Conservation (phyloP, 2,888 invertebrate genomes). For the Cephus runcator region DNA sequence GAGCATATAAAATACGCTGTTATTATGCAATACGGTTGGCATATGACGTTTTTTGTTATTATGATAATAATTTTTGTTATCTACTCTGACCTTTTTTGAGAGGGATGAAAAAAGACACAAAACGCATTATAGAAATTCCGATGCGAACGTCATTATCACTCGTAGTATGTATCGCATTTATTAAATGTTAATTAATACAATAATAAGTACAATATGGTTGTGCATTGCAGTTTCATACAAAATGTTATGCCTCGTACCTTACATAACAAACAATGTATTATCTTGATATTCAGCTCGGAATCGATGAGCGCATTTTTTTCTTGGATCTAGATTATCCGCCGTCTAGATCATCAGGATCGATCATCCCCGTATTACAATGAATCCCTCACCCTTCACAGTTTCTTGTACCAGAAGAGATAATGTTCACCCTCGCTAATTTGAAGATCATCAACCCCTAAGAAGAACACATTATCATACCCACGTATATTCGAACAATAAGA, state of each 20-base stretch:
- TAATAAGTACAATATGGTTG: constrained; percentile 61
- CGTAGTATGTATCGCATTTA: constrained; percentile 47
- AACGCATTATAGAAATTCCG: constrained; percentile 17
- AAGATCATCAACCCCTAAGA: constrained; percentile 87
- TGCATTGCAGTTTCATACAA: constrained; percentile 64
- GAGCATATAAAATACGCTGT: too few species aligned
- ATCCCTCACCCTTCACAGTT: constrained; percentile 70
- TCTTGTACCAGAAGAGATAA: constrained; percentile 93
- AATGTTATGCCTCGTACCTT: constrained; percentile 56
- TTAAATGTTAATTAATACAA: constrained; percentile 53
- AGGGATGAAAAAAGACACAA: not conserved
- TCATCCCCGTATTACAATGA: not conserved
- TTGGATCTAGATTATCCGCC: not conserved
- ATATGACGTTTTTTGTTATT: too few species aligned
- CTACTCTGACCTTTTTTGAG: not conserved
- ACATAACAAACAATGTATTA: constrained; percentile 35
- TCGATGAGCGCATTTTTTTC: constrained; percentile 25
- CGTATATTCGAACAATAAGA: not conserved
- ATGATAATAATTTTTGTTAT: not conserved
- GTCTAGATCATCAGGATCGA: not conserved
- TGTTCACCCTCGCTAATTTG: constrained; percentile 89
- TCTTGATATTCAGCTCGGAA: constrained; percentile 18
- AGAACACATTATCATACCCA: constrained; percentile 22
- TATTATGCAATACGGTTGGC: too few species aligned
- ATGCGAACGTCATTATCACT: not conserved